phyloP scores from a whole-genome alignment of 2,113 vertebrate genomes.

The Cyrtonyx montezumae region DNA sequence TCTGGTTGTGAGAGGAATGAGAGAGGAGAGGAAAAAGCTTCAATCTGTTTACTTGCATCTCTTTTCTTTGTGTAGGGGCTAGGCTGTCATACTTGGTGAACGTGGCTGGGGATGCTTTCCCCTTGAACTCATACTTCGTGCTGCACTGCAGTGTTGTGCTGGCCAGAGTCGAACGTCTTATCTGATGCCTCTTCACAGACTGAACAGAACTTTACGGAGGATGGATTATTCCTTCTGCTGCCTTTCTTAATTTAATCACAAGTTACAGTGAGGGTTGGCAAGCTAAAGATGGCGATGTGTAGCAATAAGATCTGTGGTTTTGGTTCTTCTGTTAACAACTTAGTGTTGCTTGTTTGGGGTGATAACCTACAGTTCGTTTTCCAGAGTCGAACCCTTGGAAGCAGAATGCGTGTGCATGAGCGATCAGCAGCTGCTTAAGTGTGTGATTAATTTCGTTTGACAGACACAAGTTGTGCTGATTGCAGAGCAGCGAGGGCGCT shows the following conservation, averaged over 20 bases:
- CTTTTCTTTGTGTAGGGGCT: not conserved
- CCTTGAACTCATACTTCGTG: not conserved
- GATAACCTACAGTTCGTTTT: not conserved
- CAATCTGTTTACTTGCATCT: not conserved
- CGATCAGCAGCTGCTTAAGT: not conserved
- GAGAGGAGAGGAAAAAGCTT: not conserved
- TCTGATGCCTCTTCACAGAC: not conserved
- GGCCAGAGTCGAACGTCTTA: not conserved
- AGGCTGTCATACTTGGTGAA: not conserved
- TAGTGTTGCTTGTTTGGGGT: not conserved
- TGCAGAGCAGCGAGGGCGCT: not conserved
- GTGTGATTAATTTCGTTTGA: not conserved
- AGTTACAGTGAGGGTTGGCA: not conserved
- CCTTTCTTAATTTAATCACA: not conserved
- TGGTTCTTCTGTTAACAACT: not conserved
- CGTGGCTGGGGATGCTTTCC: not conserved
- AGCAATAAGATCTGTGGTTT: not conserved
- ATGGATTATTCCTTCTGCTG: not conserved
- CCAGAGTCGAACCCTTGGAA: not conserved
- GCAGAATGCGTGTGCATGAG: not conserved
- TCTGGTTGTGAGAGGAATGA: not conserved
- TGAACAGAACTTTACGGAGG: not conserved
- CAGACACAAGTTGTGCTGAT: not conserved
- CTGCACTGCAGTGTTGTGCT: not conserved
- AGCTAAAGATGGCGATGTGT: not conserved